phyloP scores from a whole-genome alignment of 2,888 invertebrate species.

The Tanypteryx hageni region DNA sequence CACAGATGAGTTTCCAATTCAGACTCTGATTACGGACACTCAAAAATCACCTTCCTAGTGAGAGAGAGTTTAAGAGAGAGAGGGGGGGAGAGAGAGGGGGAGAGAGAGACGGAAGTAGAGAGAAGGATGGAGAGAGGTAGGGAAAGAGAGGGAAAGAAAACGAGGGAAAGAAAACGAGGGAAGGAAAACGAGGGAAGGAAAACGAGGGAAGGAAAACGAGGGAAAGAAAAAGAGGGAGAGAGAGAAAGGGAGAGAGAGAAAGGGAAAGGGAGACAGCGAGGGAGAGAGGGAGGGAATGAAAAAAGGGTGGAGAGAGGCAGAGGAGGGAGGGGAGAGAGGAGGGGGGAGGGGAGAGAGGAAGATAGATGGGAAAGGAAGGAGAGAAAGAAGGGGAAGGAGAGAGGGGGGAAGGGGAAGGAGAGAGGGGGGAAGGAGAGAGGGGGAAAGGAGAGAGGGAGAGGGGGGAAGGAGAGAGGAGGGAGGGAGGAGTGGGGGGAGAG shows the following conservation, averaged over 20 bases:
- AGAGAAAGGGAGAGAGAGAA: neutral
- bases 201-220: neutral
- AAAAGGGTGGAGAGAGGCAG: neutral
- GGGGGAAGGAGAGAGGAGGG: too few species aligned
- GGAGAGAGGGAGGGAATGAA: neutral
- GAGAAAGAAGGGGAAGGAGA: neutral
- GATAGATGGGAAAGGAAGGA: neutral
- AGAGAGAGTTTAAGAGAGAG: neutral
- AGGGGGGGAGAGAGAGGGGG: neutral
- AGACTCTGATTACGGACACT: too few species aligned
- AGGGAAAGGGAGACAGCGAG: neutral
- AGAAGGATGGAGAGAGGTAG: neutral
- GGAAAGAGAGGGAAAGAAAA: neutral
- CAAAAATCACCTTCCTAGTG: too few species aligned
- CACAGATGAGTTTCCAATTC: too few species aligned
- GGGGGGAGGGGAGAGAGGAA: neutral
- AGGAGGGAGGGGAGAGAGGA: neutral
- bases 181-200: neutral
- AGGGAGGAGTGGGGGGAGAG: constrained; percentile 8
- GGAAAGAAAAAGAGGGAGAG: neutral
- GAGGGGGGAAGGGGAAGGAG: neutral
- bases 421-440: neutral
- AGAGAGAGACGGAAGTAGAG: too few species aligned
- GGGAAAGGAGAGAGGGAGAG: neutral
- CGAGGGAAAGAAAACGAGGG: neutral